phyloP scores from a whole-genome alignment of 2,888 invertebrate genomes.

The Amphipoea lucens region DNA sequence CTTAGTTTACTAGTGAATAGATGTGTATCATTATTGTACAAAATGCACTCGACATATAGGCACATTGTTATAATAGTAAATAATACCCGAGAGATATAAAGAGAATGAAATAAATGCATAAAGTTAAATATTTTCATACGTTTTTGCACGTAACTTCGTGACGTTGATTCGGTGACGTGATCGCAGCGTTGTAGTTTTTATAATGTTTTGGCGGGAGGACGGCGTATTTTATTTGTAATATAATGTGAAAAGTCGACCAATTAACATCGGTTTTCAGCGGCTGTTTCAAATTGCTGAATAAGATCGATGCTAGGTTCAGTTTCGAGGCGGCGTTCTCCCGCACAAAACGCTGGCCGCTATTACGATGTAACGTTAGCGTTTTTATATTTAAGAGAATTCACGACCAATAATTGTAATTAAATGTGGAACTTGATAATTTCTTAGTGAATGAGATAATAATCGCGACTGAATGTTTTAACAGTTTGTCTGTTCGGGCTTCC shows the following conservation, averaged over 20 bases:
- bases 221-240: constrained; percentile 70
- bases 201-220: constrained; percentile 76
- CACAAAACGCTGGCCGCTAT: constrained; percentile 77
- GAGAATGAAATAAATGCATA: constrained; percentile 83
- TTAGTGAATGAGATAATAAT: constrained; percentile 88
- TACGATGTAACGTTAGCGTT: constrained; percentile 81
- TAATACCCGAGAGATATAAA: constrained; percentile 86
- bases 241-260: constrained; percentile 51
- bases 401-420: constrained; percentile 90
- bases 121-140: constrained; percentile 90
- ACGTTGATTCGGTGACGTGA: constrained; percentile 75
- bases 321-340: constrained; percentile 73
- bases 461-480: constrained; percentile 88
- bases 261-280: constrained; percentile 43
- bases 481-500: constrained; percentile 90
- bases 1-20: constrained; percentile 81
- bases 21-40: constrained; percentile 87
- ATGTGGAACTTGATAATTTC: constrained; percentile 86
- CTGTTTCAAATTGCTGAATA: constrained; percentile 40
- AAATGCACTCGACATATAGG: constrained; percentile 87
- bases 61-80: constrained; percentile 88
- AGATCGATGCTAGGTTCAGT: constrained; percentile 43
- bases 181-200: constrained; percentile 79
- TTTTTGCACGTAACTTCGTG: constrained; percentile 88
- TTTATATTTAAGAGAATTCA: constrained; percentile 85